Conservation (phyloP, 2,888 invertebrate genomes). For the Microdon myrmicae region DNA sequence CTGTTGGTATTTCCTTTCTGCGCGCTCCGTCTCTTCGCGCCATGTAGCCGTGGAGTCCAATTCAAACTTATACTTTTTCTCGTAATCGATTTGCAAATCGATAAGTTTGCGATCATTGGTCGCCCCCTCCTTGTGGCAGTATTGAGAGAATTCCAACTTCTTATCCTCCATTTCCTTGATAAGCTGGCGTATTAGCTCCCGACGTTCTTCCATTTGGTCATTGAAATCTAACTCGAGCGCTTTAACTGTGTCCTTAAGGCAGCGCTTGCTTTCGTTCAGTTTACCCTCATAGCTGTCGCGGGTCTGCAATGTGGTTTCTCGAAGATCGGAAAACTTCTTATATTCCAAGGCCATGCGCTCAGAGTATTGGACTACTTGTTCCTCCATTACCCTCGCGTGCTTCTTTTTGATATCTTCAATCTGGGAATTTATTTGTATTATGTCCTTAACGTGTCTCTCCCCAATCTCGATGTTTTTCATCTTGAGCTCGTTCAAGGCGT, state of each 20-base stretch:
- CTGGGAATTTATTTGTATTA: slow-evolving; percentile 81
- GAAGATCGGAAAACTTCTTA: slow-evolving; percentile 79
- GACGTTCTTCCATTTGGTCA: slow-evolving; percentile 72
- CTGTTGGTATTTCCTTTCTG: slow-evolving; percentile 76
- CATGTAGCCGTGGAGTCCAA: slow-evolving; percentile 80
- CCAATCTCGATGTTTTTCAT: slow-evolving; percentile 71
- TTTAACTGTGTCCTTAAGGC: slow-evolving; percentile 66
- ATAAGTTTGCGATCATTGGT: slow-evolving; percentile 66
- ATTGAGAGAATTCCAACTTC: slow-evolving; percentile 64
- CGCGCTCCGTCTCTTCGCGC: slow-evolving; percentile 84
- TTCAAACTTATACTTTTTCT: slow-evolving; percentile 72
- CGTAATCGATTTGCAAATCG: slow-evolving; percentile 63
- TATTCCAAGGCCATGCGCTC: slow-evolving; percentile 88
- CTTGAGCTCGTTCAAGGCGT: slow-evolving; percentile 83
- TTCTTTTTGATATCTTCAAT: slow-evolving; percentile 76
- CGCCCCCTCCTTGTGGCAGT: slow-evolving; percentile 63
- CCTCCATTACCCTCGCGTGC: slow-evolving; percentile 75
- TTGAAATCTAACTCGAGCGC: slow-evolving; percentile 70
- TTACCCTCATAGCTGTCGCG: slow-evolving; percentile 75
- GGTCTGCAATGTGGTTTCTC: slow-evolving; percentile 75
- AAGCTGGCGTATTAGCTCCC: slow-evolving; percentile 72
- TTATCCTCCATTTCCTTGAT: slow-evolving; percentile 68
- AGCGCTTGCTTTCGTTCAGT: slow-evolving; percentile 71
- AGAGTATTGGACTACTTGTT: slow-evolving; percentile 81
- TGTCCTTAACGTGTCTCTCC: slow-evolving; percentile 75